phyloP scores from a whole-genome alignment of 2,113 vertebrate species.

The Carettochelys insculpta region DNA sequence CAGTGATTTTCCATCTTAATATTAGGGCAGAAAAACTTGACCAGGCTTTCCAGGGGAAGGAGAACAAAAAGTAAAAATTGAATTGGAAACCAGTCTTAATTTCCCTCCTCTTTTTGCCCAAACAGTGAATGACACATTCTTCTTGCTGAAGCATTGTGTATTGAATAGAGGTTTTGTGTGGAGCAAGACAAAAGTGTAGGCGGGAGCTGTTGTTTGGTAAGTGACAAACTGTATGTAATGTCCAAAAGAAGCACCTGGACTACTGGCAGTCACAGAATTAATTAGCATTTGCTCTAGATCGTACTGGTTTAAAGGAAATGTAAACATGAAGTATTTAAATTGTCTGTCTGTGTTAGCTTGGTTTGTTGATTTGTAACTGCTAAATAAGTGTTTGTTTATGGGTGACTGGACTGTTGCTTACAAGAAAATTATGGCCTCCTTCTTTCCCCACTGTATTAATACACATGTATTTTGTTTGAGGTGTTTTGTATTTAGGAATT shows the following conservation, averaged over 20 bases:
- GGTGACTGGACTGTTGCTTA: background rate
- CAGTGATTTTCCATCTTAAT: background rate
- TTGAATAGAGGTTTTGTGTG: slow-evolving; percentile 66
- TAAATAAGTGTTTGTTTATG: background rate
- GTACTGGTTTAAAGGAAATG: slow-evolving; percentile 22
- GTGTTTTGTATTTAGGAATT: background rate
- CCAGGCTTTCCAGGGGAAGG: slow-evolving; percentile 63
- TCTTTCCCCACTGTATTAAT: fast-evolving
- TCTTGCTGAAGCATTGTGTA: slow-evolving; percentile 65
- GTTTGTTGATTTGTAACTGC: background rate
- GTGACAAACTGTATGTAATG: slow-evolving; percentile 54
- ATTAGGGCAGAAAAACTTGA: slow-evolving; percentile 60
- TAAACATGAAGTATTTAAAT: slow-evolving; percentile 29
- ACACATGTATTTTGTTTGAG: too few species aligned
- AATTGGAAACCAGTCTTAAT: slow-evolving; percentile 70
- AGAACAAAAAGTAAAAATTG: slow-evolving; percentile 66
- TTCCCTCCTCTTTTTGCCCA: slow-evolving; percentile 39
- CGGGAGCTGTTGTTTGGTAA: slow-evolving; percentile 54
- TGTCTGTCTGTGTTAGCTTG: background rate
- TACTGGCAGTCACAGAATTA: background rate
- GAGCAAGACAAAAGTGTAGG: slow-evolving; percentile 64
- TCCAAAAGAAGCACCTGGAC: slow-evolving; percentile 58
- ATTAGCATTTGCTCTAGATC: slow-evolving; percentile 38
- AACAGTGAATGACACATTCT: slow-evolving; percentile 64
- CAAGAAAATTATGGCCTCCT: background rate